Evolutionary conservation across 1,140 invertebrate genomes (phyloP), one percentile per base, ranked within the genome.

Genomic region (Drosophila bipectinata): DNA sequence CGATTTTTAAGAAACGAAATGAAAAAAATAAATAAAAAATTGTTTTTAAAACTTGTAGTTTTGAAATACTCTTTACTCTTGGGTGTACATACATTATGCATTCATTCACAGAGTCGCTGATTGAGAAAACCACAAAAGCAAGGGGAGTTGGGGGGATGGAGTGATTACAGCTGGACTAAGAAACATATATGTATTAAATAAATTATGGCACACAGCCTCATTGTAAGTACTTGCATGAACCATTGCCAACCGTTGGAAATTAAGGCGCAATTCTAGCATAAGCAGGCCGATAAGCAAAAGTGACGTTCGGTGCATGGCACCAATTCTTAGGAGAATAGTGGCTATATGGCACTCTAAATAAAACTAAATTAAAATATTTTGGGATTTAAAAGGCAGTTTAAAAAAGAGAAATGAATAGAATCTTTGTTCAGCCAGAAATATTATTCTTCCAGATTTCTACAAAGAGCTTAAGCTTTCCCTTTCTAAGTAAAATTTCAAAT

Each of bases 291-390:
- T 81, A 81, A 85, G 72, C n/a, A 59, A 85, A 79, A 80, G 77
- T 66, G 69, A 74, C 68, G 63, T 52, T 52, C 63, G 30, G 81
- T 84, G 82, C 81, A 67, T 77, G 82, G 81, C 63, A 84, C 79
- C 55, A 58, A 30, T 45, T 18, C n/a, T n/a, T 56, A 69, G 64
- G 32, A 60, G 62, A 41, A 32, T 18, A 10, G 45, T 41, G 44
- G 44, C 8, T 4, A 5, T 10, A 6, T 9, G 4, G 12, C 34
- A 67, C 32, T 49, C 3, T 9, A 18, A 47, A n/a, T 37, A 28
- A 28, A 28, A 28, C 5, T 28, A 28, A 28, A 28, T 28, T 6
- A 28, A 28, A 28, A 28, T 28, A 28, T 28, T 28, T 6, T 28
- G 5, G 26, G 4, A 1, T 6, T 28, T 6, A 6, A 6, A 28